Conservation (phyloP, 1,140 invertebrate genomes). For the Dreissena polymorpha region DNA sequence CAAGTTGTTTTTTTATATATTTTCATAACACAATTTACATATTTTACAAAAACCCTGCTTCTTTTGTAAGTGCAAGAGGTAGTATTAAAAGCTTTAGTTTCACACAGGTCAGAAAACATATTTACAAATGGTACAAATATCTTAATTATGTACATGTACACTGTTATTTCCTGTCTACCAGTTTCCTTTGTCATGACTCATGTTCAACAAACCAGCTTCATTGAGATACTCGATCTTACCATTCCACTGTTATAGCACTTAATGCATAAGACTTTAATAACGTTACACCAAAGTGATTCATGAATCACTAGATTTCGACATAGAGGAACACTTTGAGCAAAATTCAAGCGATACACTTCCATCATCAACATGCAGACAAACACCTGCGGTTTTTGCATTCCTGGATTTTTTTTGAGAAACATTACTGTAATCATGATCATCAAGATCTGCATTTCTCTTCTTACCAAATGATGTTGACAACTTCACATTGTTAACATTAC, state of each 20-base stretch:
- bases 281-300: not conserved
- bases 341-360: conserved; percentile 73
- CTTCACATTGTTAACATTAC: conserved; percentile 67
- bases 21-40: not conserved
- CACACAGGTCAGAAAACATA: too few species aligned
- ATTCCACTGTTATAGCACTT: not conserved
- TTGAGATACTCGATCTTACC: not conserved
- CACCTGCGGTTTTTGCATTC: conserved; percentile 62
- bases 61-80: not conserved
- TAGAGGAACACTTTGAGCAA: conserved; percentile 68
- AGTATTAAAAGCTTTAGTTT: too few species aligned
- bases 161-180: not conserved
- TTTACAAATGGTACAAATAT: too few species aligned
- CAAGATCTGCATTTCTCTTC: conserved; percentile 59
- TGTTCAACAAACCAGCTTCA: not conserved
- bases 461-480: conserved; percentile 63
- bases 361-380: conserved; percentile 76
- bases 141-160: not conserved
- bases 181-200: not conserved
- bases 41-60: not conserved
- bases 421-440: conserved; percentile 65
- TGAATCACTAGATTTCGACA: conserved; percentile 30
- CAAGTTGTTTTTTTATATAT: not conserved
- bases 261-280: not conserved
- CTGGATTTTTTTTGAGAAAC: not conserved